phyloP scores from a whole-genome alignment of 1,140 invertebrate genomes.

The Sycophila sp. region DNA sequence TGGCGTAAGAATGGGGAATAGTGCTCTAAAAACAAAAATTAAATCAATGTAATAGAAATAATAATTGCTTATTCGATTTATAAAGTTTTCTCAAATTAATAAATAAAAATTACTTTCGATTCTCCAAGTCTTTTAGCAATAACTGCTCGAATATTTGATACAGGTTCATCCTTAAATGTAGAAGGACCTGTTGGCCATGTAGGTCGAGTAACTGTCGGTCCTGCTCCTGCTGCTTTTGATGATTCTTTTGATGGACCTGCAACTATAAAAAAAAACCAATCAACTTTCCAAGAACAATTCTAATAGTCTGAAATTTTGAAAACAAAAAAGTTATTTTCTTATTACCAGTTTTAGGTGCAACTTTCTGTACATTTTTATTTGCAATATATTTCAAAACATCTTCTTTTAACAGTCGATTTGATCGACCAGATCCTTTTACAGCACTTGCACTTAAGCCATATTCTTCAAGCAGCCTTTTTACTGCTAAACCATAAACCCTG shows the following conservation, averaged over 20 bases:
- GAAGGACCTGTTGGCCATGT: slow-evolving; percentile 42
- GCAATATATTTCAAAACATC: slow-evolving; percentile 73
- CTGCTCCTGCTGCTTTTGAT: slow-evolving; percentile 19
- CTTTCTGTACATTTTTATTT: slow-evolving; percentile 67
- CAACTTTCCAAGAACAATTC: too few species aligned
- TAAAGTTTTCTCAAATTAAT: slow-evolving; percentile 4
- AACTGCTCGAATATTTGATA: slow-evolving; percentile 86
- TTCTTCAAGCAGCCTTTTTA: slow-evolving; percentile 70
- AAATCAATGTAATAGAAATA: slow-evolving; percentile 3
- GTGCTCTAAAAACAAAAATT: slow-evolving; percentile 53
- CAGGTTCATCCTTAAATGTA: slow-evolving; percentile 81
- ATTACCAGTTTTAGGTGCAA: slow-evolving; percentile 57
- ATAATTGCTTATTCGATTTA: slow-evolving; percentile 1
- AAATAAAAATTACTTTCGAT: slow-evolving; percentile 78
- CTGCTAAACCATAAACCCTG: slow-evolving; percentile 72
- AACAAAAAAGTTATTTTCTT: not conserved
- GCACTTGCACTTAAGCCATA: slow-evolving; percentile 68
- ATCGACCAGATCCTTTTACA: slow-evolving; percentile 70
- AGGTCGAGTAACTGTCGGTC: not conserved
- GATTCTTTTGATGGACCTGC: slow-evolving; percentile 6
- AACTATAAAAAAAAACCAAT: not conserved
- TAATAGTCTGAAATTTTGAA: too few species aligned
- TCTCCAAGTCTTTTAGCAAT: slow-evolving; percentile 92
- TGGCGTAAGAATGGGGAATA: slow-evolving; percentile 98
- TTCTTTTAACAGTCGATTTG: slow-evolving; percentile 72